Evolutionary conservation across 2,888 invertebrate species (phyloP), one percentile per base, ranked within the genome.

Genomic region (Mythimna impura): DNA sequence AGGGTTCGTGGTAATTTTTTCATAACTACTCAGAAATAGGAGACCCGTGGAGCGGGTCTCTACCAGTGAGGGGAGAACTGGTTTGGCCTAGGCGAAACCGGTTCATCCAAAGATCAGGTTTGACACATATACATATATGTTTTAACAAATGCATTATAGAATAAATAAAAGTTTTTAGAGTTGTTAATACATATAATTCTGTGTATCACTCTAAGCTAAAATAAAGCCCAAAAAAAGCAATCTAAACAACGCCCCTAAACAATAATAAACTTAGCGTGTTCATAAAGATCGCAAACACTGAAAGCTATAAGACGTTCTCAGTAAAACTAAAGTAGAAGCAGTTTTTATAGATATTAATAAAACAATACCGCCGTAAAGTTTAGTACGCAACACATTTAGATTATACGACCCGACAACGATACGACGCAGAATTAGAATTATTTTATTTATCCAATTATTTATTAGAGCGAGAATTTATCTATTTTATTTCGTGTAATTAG

Each of bases 281-380:
- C 87, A 92, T 93, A 92, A 93, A 92, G 87, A 82, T 89, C 87
- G 90, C 90, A 89, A 92, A 92, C 90, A 90, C 87, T 88, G 87
- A 88, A 89, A 89, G 90, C 89, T 89, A 88, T 92, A 91, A 91
- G 89, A 89, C 90, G 75, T 91, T 90, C 88, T 88, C 89, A 87
- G 91, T 91, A 89, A 92, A 92, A 86, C 89, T 89, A 83, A 91
- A 92, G 91, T 92, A 92, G 91, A 90, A 91, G 91, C 89, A 91
- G 90, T 94, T 95, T 95, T 95, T 95, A 95, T 95, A 93, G 95
- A 94, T 95, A 94, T 95, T 95, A 94, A 94, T 95, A 95, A 95
- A 95, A 95, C 94, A 95, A 95, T 95, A 91, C 92, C 87, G 85
- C 89, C 92, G 83, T 95, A 95, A 94, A 95, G 74, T 93, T 93